These are phyloP conservation scores for Andinoacara biseriatus DNA, from an alignment of 2,113 vertebrate genomes.

Conservation along the genomic window DNA sequence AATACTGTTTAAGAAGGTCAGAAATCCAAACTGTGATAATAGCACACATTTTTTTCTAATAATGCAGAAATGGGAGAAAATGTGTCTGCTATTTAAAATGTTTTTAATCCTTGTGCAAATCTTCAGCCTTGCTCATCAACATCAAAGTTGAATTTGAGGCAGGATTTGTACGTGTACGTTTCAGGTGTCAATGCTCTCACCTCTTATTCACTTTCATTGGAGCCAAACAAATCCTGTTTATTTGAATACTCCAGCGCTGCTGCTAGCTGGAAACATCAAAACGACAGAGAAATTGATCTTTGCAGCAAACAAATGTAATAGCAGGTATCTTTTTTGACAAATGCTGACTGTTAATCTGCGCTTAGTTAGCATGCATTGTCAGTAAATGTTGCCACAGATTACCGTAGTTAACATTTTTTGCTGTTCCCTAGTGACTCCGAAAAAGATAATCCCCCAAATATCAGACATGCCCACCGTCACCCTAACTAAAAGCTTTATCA, in stretches of 20 bases:
- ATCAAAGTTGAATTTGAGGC: background rate
- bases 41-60: background rate
- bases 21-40: background rate
- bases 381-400: too few relatives aligned
- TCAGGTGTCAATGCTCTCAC: background rate
- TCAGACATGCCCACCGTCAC: too few relatives aligned
- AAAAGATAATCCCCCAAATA: too few relatives aligned
- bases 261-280: background rate
- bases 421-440: too few relatives aligned
- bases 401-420: too few relatives aligned
- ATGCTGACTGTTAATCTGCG: background rate
- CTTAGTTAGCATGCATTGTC: background rate
- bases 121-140: background rate
- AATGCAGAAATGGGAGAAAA: background rate
- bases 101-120: too few relatives aligned
- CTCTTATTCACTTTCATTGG: background rate
- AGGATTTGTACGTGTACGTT: rapidly evolving
- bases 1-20: background rate
- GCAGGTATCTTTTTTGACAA: background rate
- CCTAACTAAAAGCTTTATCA: too few relatives aligned
- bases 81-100: background rate
- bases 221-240: background rate
- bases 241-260: background rate
- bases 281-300: background rate
- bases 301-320: background rate